These are phyloP conservation scores for Caenorhabditis sp. DNA, from an alignment of 2,888 invertebrate species.

Conservation along the genomic window DNA sequence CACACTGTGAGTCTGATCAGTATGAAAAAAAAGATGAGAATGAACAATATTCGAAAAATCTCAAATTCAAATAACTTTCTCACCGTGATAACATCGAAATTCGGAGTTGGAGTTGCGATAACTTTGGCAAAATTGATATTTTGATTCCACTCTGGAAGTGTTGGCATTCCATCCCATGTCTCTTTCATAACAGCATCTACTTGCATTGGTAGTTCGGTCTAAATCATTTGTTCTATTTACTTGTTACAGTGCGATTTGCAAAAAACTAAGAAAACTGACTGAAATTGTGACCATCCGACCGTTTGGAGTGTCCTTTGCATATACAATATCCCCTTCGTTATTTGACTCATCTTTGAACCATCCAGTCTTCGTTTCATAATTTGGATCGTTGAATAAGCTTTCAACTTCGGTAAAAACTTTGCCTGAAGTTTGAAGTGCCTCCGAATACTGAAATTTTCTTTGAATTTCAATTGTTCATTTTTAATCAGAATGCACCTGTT, in stretches of 20 bases:
- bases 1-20: no score
- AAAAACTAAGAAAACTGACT: slow-evolving; percentile 12
- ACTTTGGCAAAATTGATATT: slow-evolving; percentile 59
- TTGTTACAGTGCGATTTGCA: background rate
- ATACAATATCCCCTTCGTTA: slow-evolving; percentile 48
- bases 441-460: slow-evolving; percentile 45
- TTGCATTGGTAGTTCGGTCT: slow-evolving; percentile 37
- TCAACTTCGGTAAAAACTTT: slow-evolving; percentile 50
- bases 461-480: background rate
- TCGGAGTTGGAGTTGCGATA: slow-evolving; percentile 53
- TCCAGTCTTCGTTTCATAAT: slow-evolving; percentile 29
- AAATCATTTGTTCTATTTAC: background rate
- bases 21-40: no score
- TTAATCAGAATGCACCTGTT: slow-evolving; percentile 12
- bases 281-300: slow-evolving; percentile 52
- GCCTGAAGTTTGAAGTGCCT: slow-evolving; percentile 36
- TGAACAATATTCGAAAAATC: no score
- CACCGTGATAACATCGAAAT: slow-evolving; percentile 61
- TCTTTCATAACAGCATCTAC: slow-evolving; percentile 46
- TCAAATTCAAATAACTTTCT: no score
- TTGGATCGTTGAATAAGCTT: slow-evolving; percentile 35
- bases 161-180: slow-evolving; percentile 49
- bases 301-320: slow-evolving; percentile 41
- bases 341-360: slow-evolving; percentile 48
- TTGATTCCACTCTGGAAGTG: slow-evolving; percentile 60